A percentile compares a stretch with the other conserved stretches of the same genome.
Evolutionary conservation across 2,888 invertebrate genomes (phyloP).

Genomic region (Thera britannica): DNA sequence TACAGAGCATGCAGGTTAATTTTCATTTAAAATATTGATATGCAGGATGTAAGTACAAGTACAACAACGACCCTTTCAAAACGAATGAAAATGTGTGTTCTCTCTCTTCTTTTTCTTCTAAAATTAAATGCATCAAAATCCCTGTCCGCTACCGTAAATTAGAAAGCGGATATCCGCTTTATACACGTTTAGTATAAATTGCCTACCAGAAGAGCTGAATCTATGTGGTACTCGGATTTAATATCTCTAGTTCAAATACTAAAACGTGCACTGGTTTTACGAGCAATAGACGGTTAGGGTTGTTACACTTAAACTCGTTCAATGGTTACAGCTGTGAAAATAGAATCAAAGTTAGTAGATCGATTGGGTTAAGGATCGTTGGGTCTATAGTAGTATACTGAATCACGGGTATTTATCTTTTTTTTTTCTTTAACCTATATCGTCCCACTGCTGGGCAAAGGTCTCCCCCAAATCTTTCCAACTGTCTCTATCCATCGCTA

Average conservation of each 20-base stretch:
- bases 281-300: constrained; percentile 8
- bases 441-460: too few species aligned
- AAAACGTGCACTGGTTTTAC: constrained; percentile 29
- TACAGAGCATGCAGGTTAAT: too few species aligned
- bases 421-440: too few species aligned
- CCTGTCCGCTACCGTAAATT: neutral
- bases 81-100: too few species aligned
- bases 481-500: too few species aligned
- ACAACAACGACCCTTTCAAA: too few species aligned
- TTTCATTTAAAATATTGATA: too few species aligned
- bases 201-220: constrained; percentile 19
- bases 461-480: too few species aligned
- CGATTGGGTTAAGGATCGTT: neutral
- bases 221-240: constrained; percentile 31
- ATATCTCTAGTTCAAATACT: constrained; percentile 35
- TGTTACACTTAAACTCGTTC: constrained; percentile 8
- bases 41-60: too few species aligned
- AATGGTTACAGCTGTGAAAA: neutral
- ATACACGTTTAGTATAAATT: constrained; percentile 14
- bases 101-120: too few species aligned
- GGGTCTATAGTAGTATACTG: too few species aligned
- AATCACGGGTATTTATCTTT: too few species aligned
- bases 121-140: neutral
- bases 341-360: neutral
- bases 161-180: constrained; percentile 21